These are phyloP conservation scores for Enteromius trimaculatus DNA, from an alignment of 2,797 vertebrate genomes.

Conservation along the genomic window DNA sequence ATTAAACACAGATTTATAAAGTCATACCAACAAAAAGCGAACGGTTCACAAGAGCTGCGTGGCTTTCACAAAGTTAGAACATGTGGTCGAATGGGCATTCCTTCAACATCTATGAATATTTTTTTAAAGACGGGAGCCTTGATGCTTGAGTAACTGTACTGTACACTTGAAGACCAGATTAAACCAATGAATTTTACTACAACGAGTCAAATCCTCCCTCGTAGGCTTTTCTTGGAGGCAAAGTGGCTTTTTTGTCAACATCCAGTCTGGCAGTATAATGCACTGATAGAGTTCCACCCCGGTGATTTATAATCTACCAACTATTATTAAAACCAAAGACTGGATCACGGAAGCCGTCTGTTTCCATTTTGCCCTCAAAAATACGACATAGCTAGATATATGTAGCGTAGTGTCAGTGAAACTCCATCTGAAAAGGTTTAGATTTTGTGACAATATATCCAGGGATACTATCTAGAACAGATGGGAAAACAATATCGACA, in stretches of 20 bases:
- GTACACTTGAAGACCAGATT: conserved; percentile 58
- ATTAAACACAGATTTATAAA: conserved; percentile 58
- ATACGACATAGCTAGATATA: conserved; percentile 17
- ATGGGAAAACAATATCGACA: conserved; percentile 22
- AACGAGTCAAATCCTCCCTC: conserved; percentile 35
- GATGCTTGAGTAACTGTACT: conserved; percentile 62
- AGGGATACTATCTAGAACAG: conserved; percentile 21
- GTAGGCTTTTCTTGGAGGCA: conserved; percentile 59
- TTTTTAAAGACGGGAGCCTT: conserved; percentile 67
- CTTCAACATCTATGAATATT: conserved; percentile 65
- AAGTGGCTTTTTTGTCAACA: conserved; percentile 80
- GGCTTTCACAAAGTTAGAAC: conserved; percentile 71
- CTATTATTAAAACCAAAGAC: conserved; percentile 71
- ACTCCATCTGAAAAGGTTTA: conserved; percentile 42
- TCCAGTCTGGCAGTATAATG: conserved; percentile 70
- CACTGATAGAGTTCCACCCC: conserved; percentile 66
- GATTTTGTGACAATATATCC: conserved; percentile 30
- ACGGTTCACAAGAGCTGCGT: conserved; percentile 53
- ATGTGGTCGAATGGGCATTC: conserved; percentile 66
- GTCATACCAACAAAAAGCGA: conserved; percentile 33
- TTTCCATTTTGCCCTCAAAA: conserved; percentile 57
- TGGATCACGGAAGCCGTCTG: conserved; percentile 48
- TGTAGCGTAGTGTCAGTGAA: conserved; percentile 35
- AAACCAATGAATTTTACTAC: conserved; percentile 41
- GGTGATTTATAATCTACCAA: conserved; percentile 75